Conservation (phyloP, 2,888 invertebrate genomes). For the Napeogenes inachia region DNA sequence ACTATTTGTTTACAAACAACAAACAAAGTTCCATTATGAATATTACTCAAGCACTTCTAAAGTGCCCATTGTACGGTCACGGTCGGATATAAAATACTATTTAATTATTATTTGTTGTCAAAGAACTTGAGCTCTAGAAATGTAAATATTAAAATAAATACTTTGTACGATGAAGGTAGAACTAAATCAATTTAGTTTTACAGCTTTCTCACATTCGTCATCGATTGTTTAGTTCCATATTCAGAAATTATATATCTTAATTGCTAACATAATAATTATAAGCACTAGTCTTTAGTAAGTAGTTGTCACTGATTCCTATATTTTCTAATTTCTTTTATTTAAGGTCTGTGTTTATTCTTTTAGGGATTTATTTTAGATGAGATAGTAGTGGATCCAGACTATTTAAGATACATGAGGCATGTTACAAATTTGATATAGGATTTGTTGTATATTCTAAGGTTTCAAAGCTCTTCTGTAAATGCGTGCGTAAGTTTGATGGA, state of each 20-base stretch:
- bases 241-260: neutral
- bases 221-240: no score
- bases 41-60: neutral
- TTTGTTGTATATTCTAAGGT: no score
- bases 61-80: conserved; percentile 2
- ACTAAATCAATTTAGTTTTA: conserved; percentile 4
- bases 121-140: neutral
- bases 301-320: conserved; percentile 24
- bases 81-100: neutral
- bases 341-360: no score
- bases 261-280: conserved; percentile 9
- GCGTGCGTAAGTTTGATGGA: conserved; percentile 77
- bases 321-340: neutral
- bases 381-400: no score
- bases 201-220: neutral
- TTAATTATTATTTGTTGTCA: neutral
- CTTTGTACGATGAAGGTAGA: neutral
- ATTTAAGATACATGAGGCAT: no score
- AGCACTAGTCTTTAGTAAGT: conserved; percentile 31
- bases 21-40: neutral
- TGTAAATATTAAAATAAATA: neutral
- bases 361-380: no score
- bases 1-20: neutral
- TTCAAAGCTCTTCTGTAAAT: conserved; percentile 72
- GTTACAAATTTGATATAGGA: no score